These are phyloP conservation scores for Serinus canaria DNA, from an alignment of 2,113 vertebrate species.

Conservation along the genomic window DNA sequence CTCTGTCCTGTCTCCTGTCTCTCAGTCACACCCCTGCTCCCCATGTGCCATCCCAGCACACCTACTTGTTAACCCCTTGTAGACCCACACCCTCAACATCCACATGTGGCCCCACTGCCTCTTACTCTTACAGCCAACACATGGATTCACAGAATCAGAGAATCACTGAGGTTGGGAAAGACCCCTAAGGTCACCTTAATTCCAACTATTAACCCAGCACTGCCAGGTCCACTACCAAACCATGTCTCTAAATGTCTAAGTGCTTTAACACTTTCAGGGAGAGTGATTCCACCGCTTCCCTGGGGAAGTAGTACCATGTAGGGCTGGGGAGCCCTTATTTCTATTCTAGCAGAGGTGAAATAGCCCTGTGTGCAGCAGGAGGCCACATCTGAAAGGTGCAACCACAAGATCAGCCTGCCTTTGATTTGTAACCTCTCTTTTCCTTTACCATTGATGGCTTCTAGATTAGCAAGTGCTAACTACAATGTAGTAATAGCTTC, in stretches of 20 bases:
- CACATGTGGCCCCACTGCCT: accelerated
- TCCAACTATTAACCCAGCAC: not conserved
- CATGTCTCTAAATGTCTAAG: not conserved
- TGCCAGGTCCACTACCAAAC: not conserved
- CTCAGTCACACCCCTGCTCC: not conserved
- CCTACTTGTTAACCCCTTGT: not conserved
- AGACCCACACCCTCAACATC: not conserved
- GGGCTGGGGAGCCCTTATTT: not conserved
- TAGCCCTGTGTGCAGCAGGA: not conserved
- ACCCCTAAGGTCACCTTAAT: not conserved
- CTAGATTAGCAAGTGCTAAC: not conserved
- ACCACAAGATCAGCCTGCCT: not conserved
- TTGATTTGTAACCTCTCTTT: not conserved
- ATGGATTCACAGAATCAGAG: not conserved
- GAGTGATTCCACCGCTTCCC: not conserved
- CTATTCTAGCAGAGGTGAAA: not conserved
- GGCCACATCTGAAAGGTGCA: not conserved
- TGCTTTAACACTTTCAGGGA: not conserved
- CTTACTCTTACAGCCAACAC: not conserved
- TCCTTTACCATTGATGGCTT: not conserved
- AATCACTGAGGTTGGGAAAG: not conserved
- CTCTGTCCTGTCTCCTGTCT: not conserved
- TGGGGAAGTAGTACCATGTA: not conserved
- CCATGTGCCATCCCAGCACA: not conserved
- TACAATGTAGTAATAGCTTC: not conserved